Base-by-base conservation (phyloP, 2,888 invertebrate genomes). In the Dasysyrphus albostriatus region DNA sequence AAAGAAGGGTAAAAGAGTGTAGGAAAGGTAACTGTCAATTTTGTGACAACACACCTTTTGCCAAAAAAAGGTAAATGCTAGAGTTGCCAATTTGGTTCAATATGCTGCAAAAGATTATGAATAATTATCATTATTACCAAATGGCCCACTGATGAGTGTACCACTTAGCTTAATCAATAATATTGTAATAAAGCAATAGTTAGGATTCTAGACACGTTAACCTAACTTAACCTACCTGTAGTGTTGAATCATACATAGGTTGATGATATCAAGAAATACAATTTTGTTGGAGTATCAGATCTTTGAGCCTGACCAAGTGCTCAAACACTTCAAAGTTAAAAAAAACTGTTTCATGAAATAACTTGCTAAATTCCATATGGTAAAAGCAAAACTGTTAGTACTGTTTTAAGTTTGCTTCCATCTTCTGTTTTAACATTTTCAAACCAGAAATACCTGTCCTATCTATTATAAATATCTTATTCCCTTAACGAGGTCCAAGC, bases 31-130 rank as follows among this genome's bases (percentile, higher is more conserved):
- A 83, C 83, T 87, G 87, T 87, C 87, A 83, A 83, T 75, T 75
- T 87, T 67, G 32, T 83, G 75, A 79, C 83, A 83, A 78, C 75
- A 87, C 85, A 82, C 87, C 83, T 83, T 87, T 69, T 37, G 83
- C 54, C 58, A 16, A 74, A 54, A 87, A 67, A 67, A 75, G 83
- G 75, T 37, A 76, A 42, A 14, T 32, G 58, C 37, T 78, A 74
- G 82, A 82, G 82, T 49, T 67, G 49, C 67, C 85, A 77, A 82
- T 49, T 81, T 73, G 12, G 42, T 56, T 44, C 34, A 77, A 58
- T 59, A 74, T 67, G 65, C 39, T 59, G 24, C 0, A 14, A 8
- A 39, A 19, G 4, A 39, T 5, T 14, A n/a, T 24, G 19, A 6
- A 54, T 14, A 39, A 12, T 24, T 5, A 39, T 39, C 2, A 59